Evolutionary conservation across 2,888 invertebrate species (phyloP), one percentile per base, ranked within the genome.

Genomic region (Frankliniella fusca): DNA sequence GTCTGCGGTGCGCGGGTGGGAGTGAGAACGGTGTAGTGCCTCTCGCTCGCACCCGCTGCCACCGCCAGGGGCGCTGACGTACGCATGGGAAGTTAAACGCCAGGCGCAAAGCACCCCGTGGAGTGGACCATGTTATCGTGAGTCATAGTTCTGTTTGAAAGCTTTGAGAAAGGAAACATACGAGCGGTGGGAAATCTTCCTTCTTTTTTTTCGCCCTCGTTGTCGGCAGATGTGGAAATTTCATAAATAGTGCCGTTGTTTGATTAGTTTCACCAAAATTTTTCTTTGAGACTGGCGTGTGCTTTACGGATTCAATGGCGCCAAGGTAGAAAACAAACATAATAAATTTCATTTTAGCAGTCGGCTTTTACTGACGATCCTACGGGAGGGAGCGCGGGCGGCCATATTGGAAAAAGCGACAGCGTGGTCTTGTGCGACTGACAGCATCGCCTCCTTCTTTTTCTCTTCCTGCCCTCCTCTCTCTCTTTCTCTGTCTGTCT

Each of bases 381-480:
- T 27, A 76, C 70, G 70, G 23, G 23, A 23, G 70, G 70, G n/a
- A 23, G n/a, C 7, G n/a, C 7, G n/a, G 27, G 70, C 70, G 23
- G 70, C 70, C 70, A 76, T 76, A 76, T 76, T 76, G 70, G 70
- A 76, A 76, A 76, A 61, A 27, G 70, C 23, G 70, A 61, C 20
- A 18, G 70, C 27, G 11, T 12, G 27, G 27, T 76, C 70, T 61
- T 61, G 20, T 61, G 11, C 70, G 70, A 27, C 70, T 76, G 70
- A 76, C 70, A 76, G 70, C 23, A 27, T 76, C 23, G 27, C 23
- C 27, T 27, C 27, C 23, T 61, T 27, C 70, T 23, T 27, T 76
- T 23, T 23, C 70, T 27, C 27, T 76, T 27, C 70, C 70, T 23
- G 23, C 27, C 12, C 11, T 27, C 27, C 12, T 76, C 27, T 9